These are phyloP conservation scores for Antrozous pallidus DNA, from an alignment of 2,797 vertebrate species.

Conservation along the genomic window DNA sequence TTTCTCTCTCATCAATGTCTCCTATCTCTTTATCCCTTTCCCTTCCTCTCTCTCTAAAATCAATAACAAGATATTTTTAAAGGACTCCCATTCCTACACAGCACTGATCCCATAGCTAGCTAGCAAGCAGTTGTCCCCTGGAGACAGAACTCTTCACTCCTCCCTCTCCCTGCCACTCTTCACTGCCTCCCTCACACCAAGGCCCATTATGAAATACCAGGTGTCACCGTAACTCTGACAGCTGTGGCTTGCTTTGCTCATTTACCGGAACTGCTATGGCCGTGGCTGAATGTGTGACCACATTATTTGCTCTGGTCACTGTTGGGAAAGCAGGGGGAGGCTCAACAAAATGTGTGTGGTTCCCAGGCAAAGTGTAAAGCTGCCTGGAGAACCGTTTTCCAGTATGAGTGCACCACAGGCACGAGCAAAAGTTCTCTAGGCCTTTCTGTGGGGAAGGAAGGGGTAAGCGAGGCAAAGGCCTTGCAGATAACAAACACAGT, in stretches of 20 bases:
- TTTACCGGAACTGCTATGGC: not conserved
- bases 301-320: not conserved
- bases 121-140: accelerated
- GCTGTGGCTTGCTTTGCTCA: not conserved
- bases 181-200: not conserved
- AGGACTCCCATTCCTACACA: not conserved
- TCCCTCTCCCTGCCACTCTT: not conserved
- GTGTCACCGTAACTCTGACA: not conserved
- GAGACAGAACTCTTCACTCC: not conserved
- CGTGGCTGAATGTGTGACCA: not conserved
- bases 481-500: not conserved
- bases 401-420: accelerated
- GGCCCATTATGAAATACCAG: not conserved
- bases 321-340: not conserved
- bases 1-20: too few species aligned
- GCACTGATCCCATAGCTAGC: not conserved
- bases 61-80: too few species aligned
- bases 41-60: too few species aligned
- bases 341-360: not conserved
- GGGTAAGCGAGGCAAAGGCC: not conserved
- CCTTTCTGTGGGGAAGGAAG: not conserved
- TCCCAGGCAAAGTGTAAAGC: constrained; percentile 31
- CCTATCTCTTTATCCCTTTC: too few species aligned
- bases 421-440: not conserved
- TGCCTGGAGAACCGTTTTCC: not conserved